Percentiles rank a stretch among this genome's conserved stretches.
Evolutionary conservation across 2,888 invertebrate species (phyloP).

Genomic region (Dynastes grantii): DNA sequence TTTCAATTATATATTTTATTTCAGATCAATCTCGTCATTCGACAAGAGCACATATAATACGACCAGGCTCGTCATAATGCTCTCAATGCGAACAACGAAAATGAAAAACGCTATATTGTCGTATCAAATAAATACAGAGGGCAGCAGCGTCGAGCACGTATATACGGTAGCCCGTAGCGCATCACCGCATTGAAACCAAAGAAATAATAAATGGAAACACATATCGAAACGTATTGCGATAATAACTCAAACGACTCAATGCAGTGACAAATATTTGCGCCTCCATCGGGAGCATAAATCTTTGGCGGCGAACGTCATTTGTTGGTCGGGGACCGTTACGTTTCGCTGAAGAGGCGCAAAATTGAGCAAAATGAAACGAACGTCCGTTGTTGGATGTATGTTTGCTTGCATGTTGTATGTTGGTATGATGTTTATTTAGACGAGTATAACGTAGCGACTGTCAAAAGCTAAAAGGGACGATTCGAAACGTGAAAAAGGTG

Average conservation of each 20-base stretch:
- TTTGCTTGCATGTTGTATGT: no score
- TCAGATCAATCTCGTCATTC: background rate
- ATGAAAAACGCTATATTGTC: constrained; percentile 2
- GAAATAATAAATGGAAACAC: constrained; percentile 19
- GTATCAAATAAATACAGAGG: background rate
- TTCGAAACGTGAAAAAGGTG: no score
- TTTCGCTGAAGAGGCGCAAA: background rate
- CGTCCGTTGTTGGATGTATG: no score
- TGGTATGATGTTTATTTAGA: no score
- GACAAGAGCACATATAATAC: background rate
- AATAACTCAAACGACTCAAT: constrained; percentile 15
- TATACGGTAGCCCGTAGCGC: background rate
- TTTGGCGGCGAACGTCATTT: background rate
- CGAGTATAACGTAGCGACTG: no score
- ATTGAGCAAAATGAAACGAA: background rate
- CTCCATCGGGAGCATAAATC: constrained; percentile 8
- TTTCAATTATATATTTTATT: no score
- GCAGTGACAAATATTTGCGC: constrained; percentile 6
- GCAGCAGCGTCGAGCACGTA: background rate
- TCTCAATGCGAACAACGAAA: background rate
- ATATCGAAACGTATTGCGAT: constrained; percentile 9
- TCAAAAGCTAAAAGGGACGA: no score
- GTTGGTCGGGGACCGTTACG: background rate
- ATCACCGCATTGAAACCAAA: background rate
- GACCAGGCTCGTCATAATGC: background rate